Evolutionary conservation across 2,113 vertebrate species (phyloP).

Genomic region (Caloenas nicobarica): DNA sequence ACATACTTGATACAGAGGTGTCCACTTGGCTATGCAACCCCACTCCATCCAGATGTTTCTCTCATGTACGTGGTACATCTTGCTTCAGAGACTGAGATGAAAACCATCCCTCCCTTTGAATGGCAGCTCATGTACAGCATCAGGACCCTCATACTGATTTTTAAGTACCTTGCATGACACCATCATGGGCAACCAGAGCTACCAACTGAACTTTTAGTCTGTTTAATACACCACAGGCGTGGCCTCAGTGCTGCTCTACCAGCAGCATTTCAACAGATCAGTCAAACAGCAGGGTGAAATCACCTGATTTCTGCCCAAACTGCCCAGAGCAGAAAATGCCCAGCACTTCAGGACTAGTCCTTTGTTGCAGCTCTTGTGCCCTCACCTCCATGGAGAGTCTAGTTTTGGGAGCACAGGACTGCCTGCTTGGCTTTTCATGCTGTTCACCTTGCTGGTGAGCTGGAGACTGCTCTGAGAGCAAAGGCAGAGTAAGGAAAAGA

Average conservation of each 20-base stretch:
- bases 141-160: background rate
- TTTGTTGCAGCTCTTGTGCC: background rate
- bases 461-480: background rate
- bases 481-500: background rate
- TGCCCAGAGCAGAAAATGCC: background rate
- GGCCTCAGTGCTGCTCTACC: background rate
- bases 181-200: background rate
- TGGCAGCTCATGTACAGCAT: background rate
- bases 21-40: background rate
- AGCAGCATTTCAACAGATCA: background rate
- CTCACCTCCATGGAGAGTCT: background rate
- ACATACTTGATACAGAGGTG: background rate
- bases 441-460: background rate
- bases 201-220: background rate
- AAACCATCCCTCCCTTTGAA: background rate
- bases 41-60: background rate
- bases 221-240: rapidly evolving
- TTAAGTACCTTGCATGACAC: background rate
- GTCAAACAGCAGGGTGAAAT: background rate
- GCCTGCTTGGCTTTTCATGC: background rate
- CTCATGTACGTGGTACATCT: background rate
- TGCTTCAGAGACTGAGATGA: background rate
- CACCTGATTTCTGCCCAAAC: background rate
- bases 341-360: background rate
- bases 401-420: background rate